A percentile compares a stretch with the other conserved stretches of the same genome.
phyloP scores from a whole-genome alignment of 1,140 invertebrate genomes.

The Zaprionus inermis region DNA sequence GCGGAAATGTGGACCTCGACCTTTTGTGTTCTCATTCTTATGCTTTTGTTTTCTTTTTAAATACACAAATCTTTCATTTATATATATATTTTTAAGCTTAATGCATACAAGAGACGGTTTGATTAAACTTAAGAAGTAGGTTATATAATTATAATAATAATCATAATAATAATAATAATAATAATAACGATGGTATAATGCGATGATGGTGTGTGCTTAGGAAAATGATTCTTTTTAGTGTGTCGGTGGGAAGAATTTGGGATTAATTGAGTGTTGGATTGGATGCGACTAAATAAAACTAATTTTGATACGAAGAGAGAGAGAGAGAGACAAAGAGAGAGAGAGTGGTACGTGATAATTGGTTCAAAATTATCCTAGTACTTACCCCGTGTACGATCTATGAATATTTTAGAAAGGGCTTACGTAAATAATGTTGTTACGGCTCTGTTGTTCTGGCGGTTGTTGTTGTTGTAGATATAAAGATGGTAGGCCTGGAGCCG shows the following conservation, averaged over 20 bases:
- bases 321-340: conserved; percentile 24
- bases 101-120: conserved; percentile 83
- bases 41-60: conserved; percentile 49
- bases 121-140: conserved; percentile 62
- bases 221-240: background rate
- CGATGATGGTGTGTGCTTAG: conserved; percentile 9
- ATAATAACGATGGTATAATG: conserved; percentile 32
- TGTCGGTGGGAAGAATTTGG: conserved; percentile 5
- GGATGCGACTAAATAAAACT: conserved; percentile 7
- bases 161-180: conserved; percentile 31
- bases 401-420: conserved; percentile 64
- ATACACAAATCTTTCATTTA: conserved; percentile 71
- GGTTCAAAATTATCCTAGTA: conserved; percentile 75
- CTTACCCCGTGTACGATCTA: conserved; percentile 66
- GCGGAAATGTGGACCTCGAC: conserved; percentile 84
- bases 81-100: conserved; percentile 76
- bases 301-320: conserved; percentile 7
- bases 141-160: conserved; percentile 42
- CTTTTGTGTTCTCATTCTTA: conserved; percentile 74
- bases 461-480: conserved; percentile 22
- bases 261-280: conserved; percentile 1
- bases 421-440: conserved; percentile 61
- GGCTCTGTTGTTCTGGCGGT: conserved; percentile 42
- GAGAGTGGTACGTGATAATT: conserved; percentile 24
- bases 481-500: conserved; percentile 51